Base-by-base conservation (phyloP, 2,888 invertebrate genomes). In the Heteromyza rotundicornis region DNA sequence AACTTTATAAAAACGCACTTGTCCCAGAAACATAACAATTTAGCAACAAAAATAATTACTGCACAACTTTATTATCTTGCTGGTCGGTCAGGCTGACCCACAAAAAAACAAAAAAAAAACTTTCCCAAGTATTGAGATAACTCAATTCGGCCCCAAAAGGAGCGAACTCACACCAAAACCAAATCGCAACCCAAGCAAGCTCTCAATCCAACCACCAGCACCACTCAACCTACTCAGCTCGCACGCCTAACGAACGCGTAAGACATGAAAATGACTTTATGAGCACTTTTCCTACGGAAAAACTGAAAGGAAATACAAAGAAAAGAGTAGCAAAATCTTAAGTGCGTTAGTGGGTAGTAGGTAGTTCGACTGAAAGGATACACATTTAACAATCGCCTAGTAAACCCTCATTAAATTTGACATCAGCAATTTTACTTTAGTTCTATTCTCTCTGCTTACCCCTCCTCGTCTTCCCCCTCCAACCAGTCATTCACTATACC, bases 331-430 rank as follows among this genome's bases (percentile, higher is more conserved):
- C 57, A 72, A 74, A n/a, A 74, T 72, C 73, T 67, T 75, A 59
- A 35, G 16, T 35, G 57, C 57, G 16, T n/a, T 24, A 17, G 16
- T 52, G n/a, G 35, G 35, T 32, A 17, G n/a, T 32, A 16, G 23
- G 23, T n/a, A 23, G 27, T 14, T 14, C 24, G 14, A 22, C 16
- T 20, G 7, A 16, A n/a, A 3, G 27, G 16, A 24, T 8, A 2
- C 7, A 19, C 27, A 16, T 14, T 24, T 3, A 8, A 35, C 53
- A 10, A 10, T n/a, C 17, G 61, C 66, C 70, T 16, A 68, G 67
- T 72, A 68, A 76, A 76, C 76, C 78, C 72, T 78, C 76, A 78
- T 78, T 78, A 75, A 74, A 73, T 72, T 77, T 75, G 73, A 77
- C 76, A 78, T 73, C 47, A 66, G 51, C 49, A 63, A 59, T 57